phyloP scores from a whole-genome alignment of 2,797 vertebrate genomes.

The Spea hammondii region DNA sequence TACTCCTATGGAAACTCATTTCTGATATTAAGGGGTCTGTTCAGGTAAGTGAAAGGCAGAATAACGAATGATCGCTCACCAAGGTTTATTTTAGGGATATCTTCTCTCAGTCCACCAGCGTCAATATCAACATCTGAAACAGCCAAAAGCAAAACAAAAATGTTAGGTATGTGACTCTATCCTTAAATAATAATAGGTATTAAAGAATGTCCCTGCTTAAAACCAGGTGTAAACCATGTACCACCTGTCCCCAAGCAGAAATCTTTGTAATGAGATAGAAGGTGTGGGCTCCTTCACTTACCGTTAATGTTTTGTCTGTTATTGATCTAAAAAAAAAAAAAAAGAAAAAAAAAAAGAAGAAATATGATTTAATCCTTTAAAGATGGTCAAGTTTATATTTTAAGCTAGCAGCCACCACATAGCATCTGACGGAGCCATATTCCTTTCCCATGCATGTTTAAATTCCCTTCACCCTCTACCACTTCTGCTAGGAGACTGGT shows the following conservation, averaged over 20 bases:
- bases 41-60: background rate
- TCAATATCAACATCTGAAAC: conserved; percentile 64
- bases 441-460: background rate
- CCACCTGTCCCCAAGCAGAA: background rate
- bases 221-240: no score
- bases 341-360: conserved; percentile 52
- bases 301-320: conserved; percentile 47
- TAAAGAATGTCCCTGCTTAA: no score
- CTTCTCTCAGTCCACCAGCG: conserved; percentile 70
- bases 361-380: background rate
- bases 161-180: background rate
- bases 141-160: background rate
- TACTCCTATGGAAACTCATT: no score
- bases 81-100: conserved; percentile 83
- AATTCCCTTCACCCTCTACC: no score
- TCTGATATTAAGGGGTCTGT: background rate
- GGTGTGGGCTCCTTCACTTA: conserved; percentile 54
- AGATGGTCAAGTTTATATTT: background rate
- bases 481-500: no score
- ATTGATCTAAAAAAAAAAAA: conserved; percentile 60
- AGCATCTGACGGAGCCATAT: background rate
- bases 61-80: conserved; percentile 65
- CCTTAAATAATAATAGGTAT: no score
- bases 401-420: background rate
- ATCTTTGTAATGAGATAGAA: background rate